phyloP scores from a whole-genome alignment of 2,797 vertebrate genomes.

The Pseudomugil gertrudae region DNA sequence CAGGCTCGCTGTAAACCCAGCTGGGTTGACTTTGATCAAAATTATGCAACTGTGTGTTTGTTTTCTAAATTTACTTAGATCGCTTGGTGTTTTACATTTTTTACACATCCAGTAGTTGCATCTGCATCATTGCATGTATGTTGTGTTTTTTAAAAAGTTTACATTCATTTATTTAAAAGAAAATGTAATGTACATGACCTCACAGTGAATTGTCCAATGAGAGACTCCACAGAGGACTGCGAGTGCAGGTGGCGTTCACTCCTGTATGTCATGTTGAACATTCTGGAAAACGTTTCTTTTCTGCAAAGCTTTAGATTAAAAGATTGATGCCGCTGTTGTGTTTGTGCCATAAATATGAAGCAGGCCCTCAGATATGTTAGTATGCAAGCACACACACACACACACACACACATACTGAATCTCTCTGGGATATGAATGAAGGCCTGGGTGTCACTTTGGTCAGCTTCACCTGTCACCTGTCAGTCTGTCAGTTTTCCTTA shows the following conservation, averaged over 20 bases:
- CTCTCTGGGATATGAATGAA: conserved; percentile 32
- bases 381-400: conserved; percentile 16
- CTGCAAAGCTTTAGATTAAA: not conserved
- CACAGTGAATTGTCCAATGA: too few relatives aligned
- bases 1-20: conserved; percentile 31
- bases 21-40: conserved; percentile 44
- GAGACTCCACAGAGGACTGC: too few relatives aligned
- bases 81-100: conserved; percentile 1
- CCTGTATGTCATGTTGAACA: not conserved
- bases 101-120: not conserved
- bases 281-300: conserved; percentile 3
- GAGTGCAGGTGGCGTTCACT: not conserved
- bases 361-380: conserved; percentile 18
- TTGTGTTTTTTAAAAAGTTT: not conserved
- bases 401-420: conserved; percentile 20
- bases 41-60: conserved; percentile 20
- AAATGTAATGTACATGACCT: too few relatives aligned
- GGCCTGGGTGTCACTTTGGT: conserved; percentile 40
- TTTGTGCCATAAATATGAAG: conserved; percentile 8
- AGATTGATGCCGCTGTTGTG: not conserved
- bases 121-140: not conserved
- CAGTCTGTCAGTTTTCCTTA: conserved; percentile 63
- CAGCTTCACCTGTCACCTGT: conserved; percentile 76
- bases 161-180: too few relatives aligned
- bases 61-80: conserved; percentile 16